Conservation (phyloP, 1,140 invertebrate species). For the Protaetia brevitarsis region DNA sequence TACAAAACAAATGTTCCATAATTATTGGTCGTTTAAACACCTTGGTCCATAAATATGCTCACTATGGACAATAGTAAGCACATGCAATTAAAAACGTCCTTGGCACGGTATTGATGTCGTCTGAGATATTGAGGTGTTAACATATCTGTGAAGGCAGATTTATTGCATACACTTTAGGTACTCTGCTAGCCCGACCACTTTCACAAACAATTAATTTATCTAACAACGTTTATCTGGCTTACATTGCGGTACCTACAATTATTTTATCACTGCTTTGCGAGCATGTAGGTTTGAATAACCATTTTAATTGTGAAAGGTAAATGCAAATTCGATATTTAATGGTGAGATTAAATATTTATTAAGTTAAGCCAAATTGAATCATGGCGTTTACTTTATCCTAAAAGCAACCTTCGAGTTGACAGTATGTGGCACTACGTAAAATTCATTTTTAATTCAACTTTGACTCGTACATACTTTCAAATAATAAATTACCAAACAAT, state of each 20-base stretch:
- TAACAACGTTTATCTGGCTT: not conserved
- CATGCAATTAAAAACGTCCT: slow-evolving; percentile 8
- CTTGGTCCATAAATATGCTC: slow-evolving; percentile 3
- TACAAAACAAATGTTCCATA: slow-evolving; percentile 1
- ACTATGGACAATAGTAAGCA: not conserved
- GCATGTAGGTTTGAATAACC: not conserved
- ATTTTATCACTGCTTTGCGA: not conserved
- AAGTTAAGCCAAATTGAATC: not conserved
- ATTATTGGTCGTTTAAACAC: not conserved
- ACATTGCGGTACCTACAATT: not conserved
- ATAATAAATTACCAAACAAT: no score
- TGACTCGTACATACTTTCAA: no score
- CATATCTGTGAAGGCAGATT: not conserved
- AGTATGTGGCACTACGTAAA: no score
- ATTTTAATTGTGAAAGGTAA: slow-evolving; percentile 10
- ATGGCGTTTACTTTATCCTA: no score
- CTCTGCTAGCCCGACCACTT: not conserved
- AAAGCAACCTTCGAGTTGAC: no score
- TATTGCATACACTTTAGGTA: not conserved
- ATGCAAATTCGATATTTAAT: not conserved
- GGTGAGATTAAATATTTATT: not conserved
- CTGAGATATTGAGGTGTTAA: slow-evolving; percentile 16
- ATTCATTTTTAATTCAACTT: no score
- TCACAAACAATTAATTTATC: slow-evolving; percentile 17
- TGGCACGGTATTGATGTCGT: slow-evolving; percentile 11